These are phyloP conservation scores for Hypomecis punctinalis DNA, from an alignment of 2,888 invertebrate species.

Conservation along the genomic window DNA sequence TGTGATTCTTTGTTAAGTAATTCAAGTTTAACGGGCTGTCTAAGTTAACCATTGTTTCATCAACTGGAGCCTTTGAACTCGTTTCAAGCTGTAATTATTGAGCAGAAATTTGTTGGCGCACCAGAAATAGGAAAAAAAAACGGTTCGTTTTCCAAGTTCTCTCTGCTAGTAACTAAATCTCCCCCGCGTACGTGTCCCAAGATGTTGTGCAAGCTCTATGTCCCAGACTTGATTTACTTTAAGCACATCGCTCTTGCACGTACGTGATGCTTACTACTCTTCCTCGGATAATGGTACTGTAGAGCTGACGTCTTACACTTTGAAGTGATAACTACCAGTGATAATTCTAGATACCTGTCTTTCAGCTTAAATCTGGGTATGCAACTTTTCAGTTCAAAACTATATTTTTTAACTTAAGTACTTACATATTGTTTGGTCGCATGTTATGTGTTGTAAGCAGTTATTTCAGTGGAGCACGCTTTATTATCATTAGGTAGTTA, in stretches of 20 bases:
- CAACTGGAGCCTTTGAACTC: not conserved
- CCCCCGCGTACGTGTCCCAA: slow-evolving; percentile 14
- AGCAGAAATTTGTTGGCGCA: not conserved
- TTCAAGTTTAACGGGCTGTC: too few relatives aligned
- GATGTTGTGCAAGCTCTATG: slow-evolving; percentile 18
- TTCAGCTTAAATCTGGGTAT: too few relatives aligned
- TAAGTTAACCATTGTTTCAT: not conserved
- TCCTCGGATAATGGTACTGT: slow-evolving; percentile 10
- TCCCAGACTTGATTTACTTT: slow-evolving; percentile 35
- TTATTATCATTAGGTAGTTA: too few relatives aligned
- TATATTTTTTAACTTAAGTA: too few relatives aligned
- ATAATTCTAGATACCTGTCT: too few relatives aligned
- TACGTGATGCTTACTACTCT: slow-evolving; percentile 33
- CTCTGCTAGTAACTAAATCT: slow-evolving; percentile 23
- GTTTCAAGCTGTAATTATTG: not conserved
- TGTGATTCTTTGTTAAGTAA: too few relatives aligned
- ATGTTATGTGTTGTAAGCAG: too few relatives aligned
- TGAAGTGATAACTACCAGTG: not conserved
- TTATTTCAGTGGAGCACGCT: too few relatives aligned
- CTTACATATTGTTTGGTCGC: too few relatives aligned
- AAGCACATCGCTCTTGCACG: slow-evolving; percentile 24
- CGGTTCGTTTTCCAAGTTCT: not conserved
- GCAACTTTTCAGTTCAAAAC: too few relatives aligned
- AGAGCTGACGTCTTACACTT: not conserved
- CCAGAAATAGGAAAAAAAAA: not conserved